Base-by-base conservation (phyloP, 2,113 vertebrate species). In the Emydocephalus ijimae region DNA sequence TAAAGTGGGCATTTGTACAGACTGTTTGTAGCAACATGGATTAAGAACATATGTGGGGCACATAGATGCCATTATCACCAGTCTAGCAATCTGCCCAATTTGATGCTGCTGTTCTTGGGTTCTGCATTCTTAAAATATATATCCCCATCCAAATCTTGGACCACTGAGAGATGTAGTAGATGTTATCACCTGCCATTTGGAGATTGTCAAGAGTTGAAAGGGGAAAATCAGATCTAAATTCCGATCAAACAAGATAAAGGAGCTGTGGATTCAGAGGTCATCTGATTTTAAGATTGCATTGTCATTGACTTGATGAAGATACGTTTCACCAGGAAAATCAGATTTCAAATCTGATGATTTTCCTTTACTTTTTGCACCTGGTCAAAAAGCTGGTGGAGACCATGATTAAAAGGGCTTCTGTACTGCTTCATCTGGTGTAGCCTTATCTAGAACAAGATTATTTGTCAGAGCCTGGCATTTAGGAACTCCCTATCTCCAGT, bases 31-130 rank as follows among this genome's bases (percentile, higher is more conserved):
- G 26, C 3, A 81, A 39, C 2, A 1, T 2, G 85, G 56, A 48
- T 6, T 5, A 8, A 20, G 29, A 39, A 2, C 85, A 89, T 50
- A 50, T 50, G 89, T 88, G 50, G 21, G 1, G 20, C 20, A 48
- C 2, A 1, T 14, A 39, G 0, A 0, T n/a, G 85, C 87, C 15
- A 23, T 2, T 89, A 34, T 0, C 0, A 11, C 55, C 89, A 64
- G 15, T 39, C 26, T 34, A 55, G 39, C 74, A 86, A 39, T n/a
- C 14, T 90, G n/a, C 81, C 61, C 88, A 1, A 14, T 57, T 24
- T 34, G 5, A 29, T 26, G 61, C 55, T 87, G 39, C 55, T 59
- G 21, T n/a, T n/a, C 14, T 43, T 2, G 21, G 29, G 55, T 50
- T 45, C 59, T 23, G 57, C 0, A 0, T 48, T 81, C 24, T 92